Evolutionary conservation across 2,888 invertebrate genomes (phyloP), one percentile per base, ranked within the genome.

Genomic region (Polymixis flavicincta): DNA sequence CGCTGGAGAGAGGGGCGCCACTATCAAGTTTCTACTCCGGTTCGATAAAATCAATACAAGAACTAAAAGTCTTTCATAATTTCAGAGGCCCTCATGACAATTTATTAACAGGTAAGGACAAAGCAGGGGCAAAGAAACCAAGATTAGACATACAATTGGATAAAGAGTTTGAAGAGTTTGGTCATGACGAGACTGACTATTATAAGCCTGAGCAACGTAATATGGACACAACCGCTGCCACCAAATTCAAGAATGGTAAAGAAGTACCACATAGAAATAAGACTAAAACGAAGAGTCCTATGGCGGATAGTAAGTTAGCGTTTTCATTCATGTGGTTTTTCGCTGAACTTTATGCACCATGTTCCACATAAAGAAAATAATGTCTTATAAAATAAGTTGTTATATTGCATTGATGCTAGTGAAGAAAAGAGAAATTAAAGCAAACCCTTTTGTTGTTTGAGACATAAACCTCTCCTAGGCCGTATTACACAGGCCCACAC

Each of bases 161-260:
- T 2, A 91, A 89, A 65, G 90, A 92, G n/a, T 93, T 89, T 82
- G 92, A 94, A 59, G 93, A 94, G 82, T 95, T 94, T 81, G 93
- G 94, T 11, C 96, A 97, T 61, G 98, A 98, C 89, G 96, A 97
- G 42, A 97, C 97, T 3, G 98, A 98, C 92, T 98, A 98, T 91
- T 98, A 98, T 90, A 97, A 94, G 50, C 94, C 97, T 86, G 97
- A 97, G 90, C 88, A 94, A 89, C 95, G 95, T 88, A 64, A 81
- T 32, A 64, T 70, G 17, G 84, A 88, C 2, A 48, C 57, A 0
- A 0, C 59, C 7, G 1, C 28, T 19, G 7, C 3, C 22, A 1
- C 7, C 14, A 75, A 76, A 71, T 13, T 19, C 6, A 84, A 60
- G 25, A 60, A 52, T 71, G 19, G 32, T 9, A 83, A 67, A 42